These are phyloP conservation scores for Colletes collaris DNA, from an alignment of 2,888 invertebrate species.

Conservation along the genomic window DNA sequence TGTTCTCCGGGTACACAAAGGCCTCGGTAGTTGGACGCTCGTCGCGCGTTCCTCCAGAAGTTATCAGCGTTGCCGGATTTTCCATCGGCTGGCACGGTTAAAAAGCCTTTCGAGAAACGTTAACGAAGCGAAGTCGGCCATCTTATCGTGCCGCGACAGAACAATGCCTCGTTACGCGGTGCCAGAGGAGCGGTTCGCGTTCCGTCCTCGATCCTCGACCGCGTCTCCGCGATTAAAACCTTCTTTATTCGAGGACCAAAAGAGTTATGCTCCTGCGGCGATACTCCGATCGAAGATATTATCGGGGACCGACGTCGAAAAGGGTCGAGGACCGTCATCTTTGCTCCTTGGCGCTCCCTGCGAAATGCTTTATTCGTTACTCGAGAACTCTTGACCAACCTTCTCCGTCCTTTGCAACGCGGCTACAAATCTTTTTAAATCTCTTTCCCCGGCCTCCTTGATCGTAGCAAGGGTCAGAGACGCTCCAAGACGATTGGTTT, in stretches of 20 bases:
- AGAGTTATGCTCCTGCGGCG: conserved; percentile 33
- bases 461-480: too few species aligned
- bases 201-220: conserved; percentile 23
- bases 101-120: conserved; percentile 50
- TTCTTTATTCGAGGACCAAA: conserved; percentile 37
- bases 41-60: conserved; percentile 12
- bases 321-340: background rate
- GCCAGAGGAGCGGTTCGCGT: conserved; percentile 5
- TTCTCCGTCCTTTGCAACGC: background rate
- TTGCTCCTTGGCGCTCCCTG: background rate
- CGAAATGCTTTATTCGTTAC: too few species aligned
- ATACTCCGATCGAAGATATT: conserved; percentile 19
- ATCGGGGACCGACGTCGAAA: conserved; percentile 10
- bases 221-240: conserved; percentile 49
- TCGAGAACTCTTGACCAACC: background rate
- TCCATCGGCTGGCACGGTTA: conserved; percentile 6
- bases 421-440: too few species aligned
- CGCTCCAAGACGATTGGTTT: too few species aligned
- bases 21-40: too few species aligned
- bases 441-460: background rate
- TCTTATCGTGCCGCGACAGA: conserved; percentile 53
- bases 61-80: conserved; percentile 11
- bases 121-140: conserved; percentile 55
- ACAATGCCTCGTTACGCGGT: conserved; percentile 60
- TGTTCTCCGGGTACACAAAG: background rate